A percentile compares a stretch with the other conserved stretches of the same genome.
These are phyloP conservation scores for Bombus superbus DNA, from an alignment of 1,140 invertebrate genomes.

Conservation along the genomic window DNA sequence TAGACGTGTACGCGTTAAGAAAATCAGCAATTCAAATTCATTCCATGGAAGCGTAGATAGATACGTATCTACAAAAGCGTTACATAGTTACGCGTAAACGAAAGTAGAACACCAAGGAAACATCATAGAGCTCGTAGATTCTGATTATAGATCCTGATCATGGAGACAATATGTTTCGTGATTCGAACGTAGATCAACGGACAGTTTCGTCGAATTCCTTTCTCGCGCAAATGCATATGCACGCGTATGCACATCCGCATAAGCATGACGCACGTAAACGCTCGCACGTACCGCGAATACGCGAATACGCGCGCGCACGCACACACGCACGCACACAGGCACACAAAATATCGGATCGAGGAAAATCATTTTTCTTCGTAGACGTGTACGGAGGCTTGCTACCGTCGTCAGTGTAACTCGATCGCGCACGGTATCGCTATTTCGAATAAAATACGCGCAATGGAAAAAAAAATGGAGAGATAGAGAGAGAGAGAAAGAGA, in stretches of 20 bases:
- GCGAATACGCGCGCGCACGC: neutral
- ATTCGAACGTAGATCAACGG: neutral
- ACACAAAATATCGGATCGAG: neutral
- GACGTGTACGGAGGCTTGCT: neutral
- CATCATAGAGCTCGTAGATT: neutral
- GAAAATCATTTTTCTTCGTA: neutral
- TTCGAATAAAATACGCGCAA: neutral
- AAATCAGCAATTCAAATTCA: neutral
- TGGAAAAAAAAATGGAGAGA: neutral
- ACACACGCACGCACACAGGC: neutral
- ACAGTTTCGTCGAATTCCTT: neutral
- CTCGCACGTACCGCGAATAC: neutral
- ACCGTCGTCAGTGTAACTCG: neutral
- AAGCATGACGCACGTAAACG: neutral
- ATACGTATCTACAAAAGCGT: slow-evolving; percentile 15
- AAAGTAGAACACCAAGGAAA: neutral
- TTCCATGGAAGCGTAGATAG: neutral
- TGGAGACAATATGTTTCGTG: neutral
- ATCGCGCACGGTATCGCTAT: neutral
- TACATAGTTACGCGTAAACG: neutral
- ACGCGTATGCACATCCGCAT: neutral
- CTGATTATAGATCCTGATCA: neutral
- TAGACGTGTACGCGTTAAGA: neutral
- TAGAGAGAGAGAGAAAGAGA: too few species aligned
- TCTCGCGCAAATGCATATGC: neutral